phyloP scores from a whole-genome alignment of 2,113 vertebrate genomes.

The Melanerpes formicivorus region DNA sequence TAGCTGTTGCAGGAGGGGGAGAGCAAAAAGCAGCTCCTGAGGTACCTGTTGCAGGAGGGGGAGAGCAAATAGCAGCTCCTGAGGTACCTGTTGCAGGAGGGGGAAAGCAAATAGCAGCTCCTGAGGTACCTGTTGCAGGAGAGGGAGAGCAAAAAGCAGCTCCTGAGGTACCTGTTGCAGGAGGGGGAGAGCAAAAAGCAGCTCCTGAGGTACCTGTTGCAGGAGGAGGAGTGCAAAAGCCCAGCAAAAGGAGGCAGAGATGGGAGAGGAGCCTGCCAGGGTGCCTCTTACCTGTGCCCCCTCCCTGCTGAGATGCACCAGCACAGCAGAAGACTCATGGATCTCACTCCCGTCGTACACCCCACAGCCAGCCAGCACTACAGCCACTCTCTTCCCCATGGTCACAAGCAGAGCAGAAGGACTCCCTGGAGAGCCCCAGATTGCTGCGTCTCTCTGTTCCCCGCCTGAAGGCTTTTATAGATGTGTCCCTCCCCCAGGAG shows the following conservation, averaged over 20 bases:
- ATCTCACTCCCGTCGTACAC: conserved; percentile 87
- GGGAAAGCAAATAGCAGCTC: too few relatives aligned
- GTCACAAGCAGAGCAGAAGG: background rate
- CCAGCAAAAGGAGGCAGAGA: background rate
- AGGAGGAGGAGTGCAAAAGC: background rate
- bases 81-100: too few relatives aligned
- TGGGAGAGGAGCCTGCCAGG: background rate
- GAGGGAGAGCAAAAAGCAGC: background rate
- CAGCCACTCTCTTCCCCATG: conserved; percentile 84
- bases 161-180: too few relatives aligned
- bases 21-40: too few relatives aligned
- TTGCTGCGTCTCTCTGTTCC: background rate
- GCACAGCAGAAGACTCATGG: conserved; percentile 84
- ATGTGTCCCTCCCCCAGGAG: background rate
- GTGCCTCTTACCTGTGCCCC: conserved; percentile 81
- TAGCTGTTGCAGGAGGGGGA: too few relatives aligned
- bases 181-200: too few relatives aligned
- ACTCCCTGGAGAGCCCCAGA: background rate
- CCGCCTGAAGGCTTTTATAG: conserved; percentile 31
- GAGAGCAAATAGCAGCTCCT: too few relatives aligned
- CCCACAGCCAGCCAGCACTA: conserved; percentile 86
- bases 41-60: too few relatives aligned
- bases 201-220: background rate
- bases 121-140: background rate
- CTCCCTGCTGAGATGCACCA: conserved; percentile 87